These are phyloP conservation scores for Drosophila leontia DNA, from an alignment of 1,140 invertebrate species.

Conservation along the genomic window DNA sequence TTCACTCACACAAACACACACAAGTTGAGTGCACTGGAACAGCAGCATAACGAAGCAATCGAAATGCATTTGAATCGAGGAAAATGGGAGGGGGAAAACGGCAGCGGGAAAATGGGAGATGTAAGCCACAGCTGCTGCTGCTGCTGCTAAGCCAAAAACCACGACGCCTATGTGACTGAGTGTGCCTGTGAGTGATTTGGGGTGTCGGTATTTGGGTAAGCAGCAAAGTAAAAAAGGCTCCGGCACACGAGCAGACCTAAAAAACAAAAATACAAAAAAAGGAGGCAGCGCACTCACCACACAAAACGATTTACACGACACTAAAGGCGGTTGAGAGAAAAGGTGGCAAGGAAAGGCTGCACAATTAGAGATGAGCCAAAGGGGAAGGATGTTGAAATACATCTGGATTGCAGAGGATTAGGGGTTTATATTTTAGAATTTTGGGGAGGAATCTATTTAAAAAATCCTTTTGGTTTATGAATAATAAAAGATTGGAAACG, in stretches of 20 bases:
- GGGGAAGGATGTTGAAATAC: constrained; percentile 7
- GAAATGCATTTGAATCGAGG: constrained; percentile 76
- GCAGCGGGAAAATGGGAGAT: constrained; percentile 26
- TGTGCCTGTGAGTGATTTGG: constrained; percentile 32
- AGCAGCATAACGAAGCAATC: constrained; percentile 72
- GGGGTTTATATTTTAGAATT: neutral
- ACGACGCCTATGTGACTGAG: constrained; percentile 17
- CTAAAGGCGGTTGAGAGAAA: constrained; percentile 58
- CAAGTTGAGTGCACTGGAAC: constrained; percentile 73
- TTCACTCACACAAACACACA: constrained; percentile 12
- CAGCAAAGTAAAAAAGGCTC: constrained; percentile 31
- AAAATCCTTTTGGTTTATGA: neutral
- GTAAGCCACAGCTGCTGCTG: constrained; percentile 35
- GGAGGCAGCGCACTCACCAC: constrained; percentile 65
- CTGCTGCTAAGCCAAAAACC: constrained; percentile 31
- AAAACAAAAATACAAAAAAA: constrained; percentile 57
- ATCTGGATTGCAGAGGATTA: constrained; percentile 3
- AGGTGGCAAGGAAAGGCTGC: constrained; percentile 41
- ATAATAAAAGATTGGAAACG: too few species aligned
- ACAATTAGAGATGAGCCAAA: constrained; percentile 43
- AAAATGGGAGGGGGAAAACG: constrained; percentile 18
- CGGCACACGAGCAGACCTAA: constrained; percentile 29
- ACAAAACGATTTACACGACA: constrained; percentile 80
- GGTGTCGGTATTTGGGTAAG: constrained; percentile 44
- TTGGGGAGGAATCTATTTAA: neutral